Conservation (phyloP, 2,888 invertebrate genomes). For the Lissocephala sabroskyi region DNA sequence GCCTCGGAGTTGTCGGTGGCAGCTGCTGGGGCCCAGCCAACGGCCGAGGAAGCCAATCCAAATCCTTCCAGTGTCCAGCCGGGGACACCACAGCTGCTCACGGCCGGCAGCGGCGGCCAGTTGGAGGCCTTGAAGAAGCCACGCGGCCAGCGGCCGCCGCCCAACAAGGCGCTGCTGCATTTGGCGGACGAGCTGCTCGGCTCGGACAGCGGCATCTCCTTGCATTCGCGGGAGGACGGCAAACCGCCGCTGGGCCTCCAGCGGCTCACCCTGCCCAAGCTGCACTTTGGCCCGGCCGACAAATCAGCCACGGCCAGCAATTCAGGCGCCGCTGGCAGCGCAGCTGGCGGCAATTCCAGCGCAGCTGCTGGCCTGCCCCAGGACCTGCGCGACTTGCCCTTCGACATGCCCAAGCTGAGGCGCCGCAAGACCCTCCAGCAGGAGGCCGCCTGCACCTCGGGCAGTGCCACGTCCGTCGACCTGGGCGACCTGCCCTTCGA, state of each 20-base stretch:
- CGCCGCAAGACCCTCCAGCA: constrained; percentile 80
- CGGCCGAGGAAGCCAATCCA: background rate
- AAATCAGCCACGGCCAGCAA: constrained; percentile 42
- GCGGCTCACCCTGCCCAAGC: constrained; percentile 74
- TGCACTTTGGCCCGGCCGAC: constrained; percentile 75
- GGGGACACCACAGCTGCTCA: constrained; percentile 1
- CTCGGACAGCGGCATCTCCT: constrained; percentile 90
- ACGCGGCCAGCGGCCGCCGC: constrained; percentile 74
- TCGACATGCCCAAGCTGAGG: constrained; percentile 91
- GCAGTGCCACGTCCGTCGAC: constrained; percentile 83
- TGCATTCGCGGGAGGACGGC: constrained; percentile 86
- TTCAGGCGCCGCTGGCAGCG: constrained; percentile 31
- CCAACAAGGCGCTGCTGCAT: constrained; percentile 80
- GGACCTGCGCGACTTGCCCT: constrained; percentile 85
- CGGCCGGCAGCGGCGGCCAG: constrained; percentile 7
- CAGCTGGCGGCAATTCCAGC: constrained; percentile 36
- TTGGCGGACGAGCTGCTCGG: constrained; percentile 83
- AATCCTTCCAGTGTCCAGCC: constrained; percentile 46
- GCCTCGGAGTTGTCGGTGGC: constrained; percentile 81
- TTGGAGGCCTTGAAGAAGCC: constrained; percentile 57
- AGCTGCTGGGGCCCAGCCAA: constrained; percentile 1
- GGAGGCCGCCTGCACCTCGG: constrained; percentile 78
- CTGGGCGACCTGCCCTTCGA: constrained; percentile 89
- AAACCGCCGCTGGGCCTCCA: constrained; percentile 76
- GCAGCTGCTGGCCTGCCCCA: constrained; percentile 74